Conservation (phyloP, 2,888 invertebrate species). For the Cremastinae sp. region DNA sequence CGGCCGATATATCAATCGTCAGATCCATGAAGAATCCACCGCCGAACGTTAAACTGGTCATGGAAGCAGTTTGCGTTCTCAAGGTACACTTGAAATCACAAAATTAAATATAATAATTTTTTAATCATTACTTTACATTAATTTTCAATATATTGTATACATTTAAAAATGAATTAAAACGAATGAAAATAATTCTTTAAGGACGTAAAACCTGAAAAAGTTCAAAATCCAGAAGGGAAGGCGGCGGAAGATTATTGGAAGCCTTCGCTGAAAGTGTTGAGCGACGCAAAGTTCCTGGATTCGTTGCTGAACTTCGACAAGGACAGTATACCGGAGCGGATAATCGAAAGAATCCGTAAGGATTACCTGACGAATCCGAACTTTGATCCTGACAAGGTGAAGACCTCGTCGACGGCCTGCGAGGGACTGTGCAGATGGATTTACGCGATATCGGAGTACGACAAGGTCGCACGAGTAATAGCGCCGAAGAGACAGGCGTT, state of each 20-base stretch:
- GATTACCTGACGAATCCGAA: slow-evolving; percentile 91
- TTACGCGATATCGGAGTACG: slow-evolving; percentile 96
- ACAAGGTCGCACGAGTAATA: slow-evolving; percentile 94
- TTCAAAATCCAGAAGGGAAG: slow-evolving; percentile 92
- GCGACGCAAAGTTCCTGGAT: slow-evolving; percentile 96
- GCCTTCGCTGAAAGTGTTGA: slow-evolving; percentile 92
- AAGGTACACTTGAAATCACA: slow-evolving; percentile 82
- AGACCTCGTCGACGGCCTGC: slow-evolving; percentile 92
- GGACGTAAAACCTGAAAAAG: slow-evolving; percentile 93
- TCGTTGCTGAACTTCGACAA: slow-evolving; percentile 93
- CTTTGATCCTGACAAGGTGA: slow-evolving; percentile 95
- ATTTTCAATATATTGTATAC: no score
- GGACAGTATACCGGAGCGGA: slow-evolving; percentile 92
- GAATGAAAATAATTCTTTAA: slow-evolving; percentile 69
- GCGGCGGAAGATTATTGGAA: slow-evolving; percentile 96
- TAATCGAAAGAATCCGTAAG: slow-evolving; percentile 92
- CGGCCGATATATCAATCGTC: slow-evolving; percentile 94
- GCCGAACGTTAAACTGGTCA: slow-evolving; percentile 91
- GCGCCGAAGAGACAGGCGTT: slow-evolving; percentile 97
- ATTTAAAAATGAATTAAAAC: no score
- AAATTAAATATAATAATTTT: background rate
- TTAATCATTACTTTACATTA: background rate
- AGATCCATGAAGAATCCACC: slow-evolving; percentile 99
- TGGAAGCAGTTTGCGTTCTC: slow-evolving; percentile 97
- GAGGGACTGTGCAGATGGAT: slow-evolving; percentile 98